Evolutionary conservation across 23 tunicate species (phyloP), one percentile per base, ranked within the genome.

Genomic region (Trididemnum miniatum): DNA sequence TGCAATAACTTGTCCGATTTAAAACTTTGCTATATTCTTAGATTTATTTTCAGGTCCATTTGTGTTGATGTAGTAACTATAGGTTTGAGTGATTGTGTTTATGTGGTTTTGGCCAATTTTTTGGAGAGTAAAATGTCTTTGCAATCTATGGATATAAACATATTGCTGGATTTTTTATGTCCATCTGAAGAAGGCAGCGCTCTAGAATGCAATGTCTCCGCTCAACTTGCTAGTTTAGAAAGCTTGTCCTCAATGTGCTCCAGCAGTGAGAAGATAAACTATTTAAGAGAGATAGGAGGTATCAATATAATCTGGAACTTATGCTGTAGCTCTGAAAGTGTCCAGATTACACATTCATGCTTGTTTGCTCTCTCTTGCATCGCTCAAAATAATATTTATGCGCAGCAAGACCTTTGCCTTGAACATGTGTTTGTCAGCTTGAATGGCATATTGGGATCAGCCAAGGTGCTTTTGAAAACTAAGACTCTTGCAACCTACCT

Each of bases 321-420:
- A 2, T 77, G 82, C 31, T 77, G 82, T 32, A 51, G 7, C 2
- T 5, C 82, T 31, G 35, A 57, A 3, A 77, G 67, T 20, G 15
- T 52, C 18, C 26, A 77, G 27, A 51, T 77, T 3, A 37, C 82
- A 2, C 66, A 77, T 31, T 18, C 65, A 26, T 77, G 67, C 32
- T 15, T 77, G 22, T 77, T 77, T 77, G 67, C 67, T 30, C 31
- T 77, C 2, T 20, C 82, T 33, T 52, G 25, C 31, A 26, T 54
- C 2, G 65, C 67, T 32, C 82, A 77, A 54, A 77, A 54, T 54
- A 32, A 77, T 54, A 38, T 77, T 18, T 77, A 26, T 77, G 82
- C 82, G 3, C 82, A 77, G 40, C 82, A 77, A 57, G 82, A 77
- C 3, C 82, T 77, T 52, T 51, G 82, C 32, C 67, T 12, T 29